Conservation (phyloP, 2,797 vertebrate genomes). For the Sebastes aleutianus region DNA sequence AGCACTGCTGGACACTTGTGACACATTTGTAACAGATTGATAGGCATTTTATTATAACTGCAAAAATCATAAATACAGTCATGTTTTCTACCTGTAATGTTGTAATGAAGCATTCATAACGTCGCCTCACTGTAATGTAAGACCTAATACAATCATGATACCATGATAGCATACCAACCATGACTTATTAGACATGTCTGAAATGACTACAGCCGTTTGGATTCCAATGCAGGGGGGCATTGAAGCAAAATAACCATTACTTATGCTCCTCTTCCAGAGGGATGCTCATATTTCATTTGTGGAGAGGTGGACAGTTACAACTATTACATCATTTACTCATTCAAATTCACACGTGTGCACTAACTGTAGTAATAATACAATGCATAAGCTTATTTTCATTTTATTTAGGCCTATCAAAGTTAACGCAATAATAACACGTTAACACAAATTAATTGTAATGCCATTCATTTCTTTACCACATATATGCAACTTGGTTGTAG, state of each 20-base stretch:
- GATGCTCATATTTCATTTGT: background rate
- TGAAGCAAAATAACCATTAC: background rate
- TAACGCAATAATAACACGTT: too few relatives aligned
- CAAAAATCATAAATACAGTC: background rate
- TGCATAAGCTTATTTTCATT: background rate
- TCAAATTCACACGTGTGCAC: background rate
- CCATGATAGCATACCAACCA: background rate
- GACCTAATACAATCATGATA: background rate
- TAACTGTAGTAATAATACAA: background rate
- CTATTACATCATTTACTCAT: background rate
- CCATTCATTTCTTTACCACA: too few relatives aligned
- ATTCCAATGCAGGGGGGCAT: background rate
- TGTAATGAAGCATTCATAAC: background rate
- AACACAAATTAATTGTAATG: too few relatives aligned
- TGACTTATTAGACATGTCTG: background rate
- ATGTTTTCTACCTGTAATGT: conserved; percentile 8
- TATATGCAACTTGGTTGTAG: too few relatives aligned
- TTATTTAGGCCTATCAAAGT: background rate
- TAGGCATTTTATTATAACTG: background rate
- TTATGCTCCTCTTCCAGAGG: background rate
- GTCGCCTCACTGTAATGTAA: background rate
- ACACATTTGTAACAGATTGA: background rate
- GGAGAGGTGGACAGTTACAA: background rate
- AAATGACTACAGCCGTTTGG: background rate
- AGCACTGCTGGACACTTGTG: background rate